Percentiles rank a stretch among this genome's conserved stretches.
Evolutionary conservation across 2,113 vertebrate species (phyloP).

Genomic region (Xyrauchen texanus): DNA sequence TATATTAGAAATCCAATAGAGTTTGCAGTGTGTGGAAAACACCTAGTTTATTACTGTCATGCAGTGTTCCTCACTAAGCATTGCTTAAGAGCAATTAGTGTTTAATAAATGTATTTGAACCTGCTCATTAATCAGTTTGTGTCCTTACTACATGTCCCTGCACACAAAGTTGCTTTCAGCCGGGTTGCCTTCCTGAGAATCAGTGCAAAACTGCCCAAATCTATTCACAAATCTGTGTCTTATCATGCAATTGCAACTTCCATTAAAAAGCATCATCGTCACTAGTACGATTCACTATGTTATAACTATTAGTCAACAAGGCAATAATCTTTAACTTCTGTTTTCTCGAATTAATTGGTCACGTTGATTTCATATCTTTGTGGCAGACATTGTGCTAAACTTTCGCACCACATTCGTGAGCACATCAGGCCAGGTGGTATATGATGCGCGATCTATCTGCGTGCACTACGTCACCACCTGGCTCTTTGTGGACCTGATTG

Average conservation of each 20-base stretch:
- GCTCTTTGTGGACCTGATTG: conserved; percentile 83
- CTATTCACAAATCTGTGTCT: no score
- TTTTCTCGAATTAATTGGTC: not conserved
- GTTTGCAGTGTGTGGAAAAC: not conserved
- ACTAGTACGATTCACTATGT: no score
- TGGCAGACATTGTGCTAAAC: conserved; percentile 78
- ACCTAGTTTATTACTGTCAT: not conserved
- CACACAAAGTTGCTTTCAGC: not conserved
- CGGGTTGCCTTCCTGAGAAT: not conserved
- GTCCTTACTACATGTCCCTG: not conserved
- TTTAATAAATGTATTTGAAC: not conserved
- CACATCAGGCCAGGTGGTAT: conserved; percentile 83
- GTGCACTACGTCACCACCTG: conserved; percentile 83
- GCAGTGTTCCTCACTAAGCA: not conserved
- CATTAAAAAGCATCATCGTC: no score
- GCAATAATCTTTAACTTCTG: not conserved
- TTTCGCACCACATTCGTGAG: conserved; percentile 83
- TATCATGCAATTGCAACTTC: not conserved
- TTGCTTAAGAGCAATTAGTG: not conserved
- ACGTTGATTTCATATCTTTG: not conserved
- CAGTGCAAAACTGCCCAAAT: not conserved
- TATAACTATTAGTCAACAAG: no score
- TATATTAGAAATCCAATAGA: not conserved
- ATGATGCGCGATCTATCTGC: conserved; percentile 82
- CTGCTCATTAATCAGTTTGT: conserved; percentile 22